phyloP scores from a whole-genome alignment of 2,797 vertebrate genomes.

The Sarcoramphus papa region DNA sequence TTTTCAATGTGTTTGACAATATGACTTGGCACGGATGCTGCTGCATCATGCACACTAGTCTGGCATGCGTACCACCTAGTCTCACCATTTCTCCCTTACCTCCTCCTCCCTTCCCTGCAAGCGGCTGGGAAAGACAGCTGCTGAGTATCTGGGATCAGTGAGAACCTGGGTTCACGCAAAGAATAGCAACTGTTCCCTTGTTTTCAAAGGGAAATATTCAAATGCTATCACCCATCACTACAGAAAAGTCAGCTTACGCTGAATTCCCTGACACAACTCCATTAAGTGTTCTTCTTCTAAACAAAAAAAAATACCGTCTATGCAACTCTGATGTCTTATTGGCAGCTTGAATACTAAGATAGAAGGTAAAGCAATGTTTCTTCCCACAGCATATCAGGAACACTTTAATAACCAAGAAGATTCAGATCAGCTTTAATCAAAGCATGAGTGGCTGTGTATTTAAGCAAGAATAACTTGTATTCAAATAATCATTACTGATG shows the following conservation, averaged over 20 bases:
- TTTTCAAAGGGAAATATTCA: not conserved
- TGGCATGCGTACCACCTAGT: fast-evolving
- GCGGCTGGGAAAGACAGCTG: not conserved
- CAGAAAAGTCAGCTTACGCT: not conserved
- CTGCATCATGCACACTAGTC: not conserved
- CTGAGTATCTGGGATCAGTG: not conserved
- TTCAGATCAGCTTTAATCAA: slow-evolving; percentile 9
- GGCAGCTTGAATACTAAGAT: not conserved
- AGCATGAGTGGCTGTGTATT: not conserved
- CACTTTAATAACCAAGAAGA: not conserved
- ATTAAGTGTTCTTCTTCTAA: not conserved
- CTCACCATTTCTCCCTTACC: not conserved
- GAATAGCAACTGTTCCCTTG: not conserved
- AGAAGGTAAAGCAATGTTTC: not conserved
- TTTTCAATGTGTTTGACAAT: fast-evolving
- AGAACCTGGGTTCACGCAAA: not conserved
- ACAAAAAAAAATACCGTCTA: not conserved
- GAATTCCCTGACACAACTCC: not conserved
- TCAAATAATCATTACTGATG: slow-evolving; percentile 34
- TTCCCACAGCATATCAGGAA: not conserved
- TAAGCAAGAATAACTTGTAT: slow-evolving; percentile 28
- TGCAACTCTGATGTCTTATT: not conserved
- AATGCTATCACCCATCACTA: not conserved
- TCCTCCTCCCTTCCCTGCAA: not conserved
- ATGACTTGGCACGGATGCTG: not conserved